phyloP scores from a whole-genome alignment of 2,113 vertebrate genomes.

The Azemiops feae region DNA sequence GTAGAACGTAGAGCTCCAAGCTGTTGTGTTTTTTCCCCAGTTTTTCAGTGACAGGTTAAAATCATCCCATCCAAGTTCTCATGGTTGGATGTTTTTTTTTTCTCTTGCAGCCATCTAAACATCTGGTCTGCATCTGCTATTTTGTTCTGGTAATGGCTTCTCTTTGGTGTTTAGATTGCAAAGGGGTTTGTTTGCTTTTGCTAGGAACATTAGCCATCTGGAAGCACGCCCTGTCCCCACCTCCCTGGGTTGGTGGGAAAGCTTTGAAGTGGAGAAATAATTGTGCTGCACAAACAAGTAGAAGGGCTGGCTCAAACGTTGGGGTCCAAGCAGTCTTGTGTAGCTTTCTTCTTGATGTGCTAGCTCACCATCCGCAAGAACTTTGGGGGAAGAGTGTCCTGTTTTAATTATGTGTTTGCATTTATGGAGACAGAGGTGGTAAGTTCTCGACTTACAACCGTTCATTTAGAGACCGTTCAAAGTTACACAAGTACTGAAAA shows the following conservation, averaged over 20 bases:
- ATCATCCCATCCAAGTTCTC: not conserved
- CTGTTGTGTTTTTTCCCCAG: not conserved
- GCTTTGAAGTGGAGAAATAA: not conserved
- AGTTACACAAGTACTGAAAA: too few species aligned
- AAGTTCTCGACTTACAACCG: too few species aligned
- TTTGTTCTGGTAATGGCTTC: not conserved
- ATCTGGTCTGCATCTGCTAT: not conserved
- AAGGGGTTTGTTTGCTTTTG: not conserved
- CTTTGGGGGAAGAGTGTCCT: too few species aligned
- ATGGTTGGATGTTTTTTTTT: not conserved
- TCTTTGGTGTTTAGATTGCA: not conserved
- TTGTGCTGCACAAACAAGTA: too few species aligned
- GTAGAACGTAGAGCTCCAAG: too few species aligned
- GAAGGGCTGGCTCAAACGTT: not conserved
- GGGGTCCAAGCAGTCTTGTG: not conserved
- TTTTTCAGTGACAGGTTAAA: not conserved
- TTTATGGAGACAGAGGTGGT: not conserved
- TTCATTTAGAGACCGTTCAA: too few species aligned
- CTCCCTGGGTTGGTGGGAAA: not conserved
- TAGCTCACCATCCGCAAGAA: not conserved
- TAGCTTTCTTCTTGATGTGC: not conserved
- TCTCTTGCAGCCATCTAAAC: not conserved
- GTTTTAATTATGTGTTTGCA: fast-evolving
- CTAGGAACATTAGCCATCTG: not conserved
- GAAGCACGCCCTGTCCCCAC: not conserved